phyloP scores from a whole-genome alignment of 2,888 invertebrate genomes.

The Oasisia sp. region DNA sequence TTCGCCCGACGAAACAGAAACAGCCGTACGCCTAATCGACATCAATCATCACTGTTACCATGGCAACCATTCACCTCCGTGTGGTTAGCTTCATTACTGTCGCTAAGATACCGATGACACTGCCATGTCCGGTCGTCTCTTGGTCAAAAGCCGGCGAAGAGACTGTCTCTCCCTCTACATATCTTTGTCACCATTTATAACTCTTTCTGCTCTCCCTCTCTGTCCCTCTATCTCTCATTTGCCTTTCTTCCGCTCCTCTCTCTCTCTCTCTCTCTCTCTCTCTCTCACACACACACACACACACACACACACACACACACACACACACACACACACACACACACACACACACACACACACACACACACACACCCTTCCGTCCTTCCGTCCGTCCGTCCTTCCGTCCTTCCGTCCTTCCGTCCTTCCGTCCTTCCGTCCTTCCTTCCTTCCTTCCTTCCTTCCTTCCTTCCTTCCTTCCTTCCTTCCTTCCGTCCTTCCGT shows the following conservation, averaged over 20 bases:
- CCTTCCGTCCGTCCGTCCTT: no score
- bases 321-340: no score
- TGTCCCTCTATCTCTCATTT: neutral
- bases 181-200: neutral
- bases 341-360: no score
- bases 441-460: no score
- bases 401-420: conserved; percentile 69
- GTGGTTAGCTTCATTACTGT: neutral
- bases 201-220: neutral
- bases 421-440: no score
- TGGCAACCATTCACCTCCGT: neutral
- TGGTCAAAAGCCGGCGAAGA: neutral
- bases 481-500: no score
- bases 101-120: no score
- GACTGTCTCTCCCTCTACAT: neutral
- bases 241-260: no score
- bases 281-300: no score
- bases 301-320: no score
- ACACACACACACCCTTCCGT: no score
- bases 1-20: neutral
- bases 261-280: neutral
- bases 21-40: neutral
- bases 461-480: no score
- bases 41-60: neutral
- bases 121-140: neutral